Evolutionary conservation across 2,113 vertebrate genomes (phyloP), one percentile per base, ranked within the genome.

Genomic region (Sardina pilchardus): DNA sequence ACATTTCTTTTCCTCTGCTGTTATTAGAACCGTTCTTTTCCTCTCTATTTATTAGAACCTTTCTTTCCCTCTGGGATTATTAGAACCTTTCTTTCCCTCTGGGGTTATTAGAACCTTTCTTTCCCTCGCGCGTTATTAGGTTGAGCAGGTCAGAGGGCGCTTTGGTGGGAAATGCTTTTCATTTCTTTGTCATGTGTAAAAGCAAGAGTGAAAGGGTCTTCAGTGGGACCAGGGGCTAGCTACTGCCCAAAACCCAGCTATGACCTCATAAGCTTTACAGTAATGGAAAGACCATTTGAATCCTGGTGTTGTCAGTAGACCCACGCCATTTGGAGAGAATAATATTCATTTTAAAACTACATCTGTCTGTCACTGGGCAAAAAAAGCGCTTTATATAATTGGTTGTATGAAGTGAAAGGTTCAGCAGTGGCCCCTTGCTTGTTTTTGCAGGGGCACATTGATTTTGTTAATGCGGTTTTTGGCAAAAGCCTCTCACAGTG

Each of bases 401-500:
- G 14, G 30, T 36, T 78, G 30, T 36, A 36, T 78, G 39, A 78
- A 78, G 34, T 67, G 1, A 67, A 67, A 14, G 12, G 34, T 36
- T 67, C 63, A 78, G 71, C 71, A 34, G 71, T 78, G 26, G 34
- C 9, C 63, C n/a, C n/a, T 39, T 78, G 30, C 10, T 34, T 78
- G 30, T 78, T 78, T 78, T 78, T 78, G 8, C 30, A 36, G 30
- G 71, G 26, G 12, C 26, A 67, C n/a, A 78, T 36, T 78, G 71
- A 78, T 78, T 78, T 78, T 36, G 71, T 36, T 34, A 78, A 34
- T 78, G 71, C 34, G 6, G 1, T 36, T 78, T 78, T 78, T 78
- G 71, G 71, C 71, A 19, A 78, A 78, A 78, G 71, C 71, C 71
- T 78, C 71, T 78, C 71, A 78, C 71, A 17, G n/a, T n/a, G n/a